Percentiles rank a stretch among this genome's conserved stretches.
Evolutionary conservation across 2,113 vertebrate genomes (phyloP).

Genomic region (Prunella himalayana): DNA sequence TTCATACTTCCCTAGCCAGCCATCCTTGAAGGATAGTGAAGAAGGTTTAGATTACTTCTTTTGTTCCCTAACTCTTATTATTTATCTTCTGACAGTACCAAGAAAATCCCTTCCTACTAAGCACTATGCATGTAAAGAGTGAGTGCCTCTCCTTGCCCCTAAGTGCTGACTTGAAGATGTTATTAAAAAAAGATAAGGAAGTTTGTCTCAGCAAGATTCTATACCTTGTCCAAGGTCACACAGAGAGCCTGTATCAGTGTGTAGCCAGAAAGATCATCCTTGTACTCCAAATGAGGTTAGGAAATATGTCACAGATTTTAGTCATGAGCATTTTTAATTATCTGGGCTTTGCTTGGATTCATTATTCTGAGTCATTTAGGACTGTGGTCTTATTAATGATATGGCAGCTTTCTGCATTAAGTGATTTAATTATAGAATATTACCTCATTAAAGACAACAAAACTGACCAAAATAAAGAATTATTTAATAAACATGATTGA

Average conservation of each 20-base stretch:
- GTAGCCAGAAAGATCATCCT: background rate
- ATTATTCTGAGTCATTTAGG: slow-evolving; percentile 13
- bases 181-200: background rate
- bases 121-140: background rate
- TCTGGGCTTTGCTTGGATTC: background rate
- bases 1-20: background rate
- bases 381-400: background rate
- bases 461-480: slow-evolving; percentile 38
- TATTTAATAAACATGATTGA: slow-evolving; percentile 26
- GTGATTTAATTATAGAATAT: slow-evolving; percentile 15
- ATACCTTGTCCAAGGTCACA: background rate
- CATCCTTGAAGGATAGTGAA: background rate
- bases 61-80: background rate
- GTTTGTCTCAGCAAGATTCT: background rate
- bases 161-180: background rate
- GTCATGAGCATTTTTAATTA: background rate
- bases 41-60: background rate
- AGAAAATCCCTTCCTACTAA: background rate
- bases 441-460: slow-evolving; percentile 21
- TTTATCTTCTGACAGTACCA: background rate
- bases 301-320: background rate
- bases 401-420: background rate
- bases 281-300: background rate
- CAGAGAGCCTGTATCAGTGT: background rate
- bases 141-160: background rate